Base-by-base conservation (phyloP, 1,140 invertebrate genomes). In the Ptiloglossa arizonensis region DNA sequence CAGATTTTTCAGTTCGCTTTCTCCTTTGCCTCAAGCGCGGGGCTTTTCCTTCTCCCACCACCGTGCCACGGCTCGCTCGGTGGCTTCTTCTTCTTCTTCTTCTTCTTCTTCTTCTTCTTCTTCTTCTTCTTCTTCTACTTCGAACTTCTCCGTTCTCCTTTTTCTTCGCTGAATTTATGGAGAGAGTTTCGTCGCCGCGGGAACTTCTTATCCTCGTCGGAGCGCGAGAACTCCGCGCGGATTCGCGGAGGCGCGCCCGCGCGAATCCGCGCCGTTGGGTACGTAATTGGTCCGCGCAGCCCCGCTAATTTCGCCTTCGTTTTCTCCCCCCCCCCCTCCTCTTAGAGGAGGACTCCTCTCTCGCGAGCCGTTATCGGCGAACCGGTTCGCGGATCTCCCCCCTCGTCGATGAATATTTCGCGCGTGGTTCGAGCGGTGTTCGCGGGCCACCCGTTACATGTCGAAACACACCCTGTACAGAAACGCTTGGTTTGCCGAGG, bases 381-480 rank as follows among this genome's bases (percentile, higher is more conserved):
- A n/a, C n/a, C n/a, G n/a, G n/a, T n/a, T n/a, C n/a, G n/a, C n/a
- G n/a, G n/a, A n/a, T n/a, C n/a, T n/a, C n/a, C n/a, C n/a, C n/a
- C 19, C 19, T 19, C 15, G 5, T 48, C 46, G 46, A 48, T 48
- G 5, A 5, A 19, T 1, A 32, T 35, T n/a, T n/a, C 2, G 2
- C 17, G 5, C 8, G 15, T 6, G 15, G n/a, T n/a, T 13, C 32
- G n/a, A n/a, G n/a, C 52, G 2, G 46, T 52, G 50, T 44, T 63
- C 75, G 8, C 5, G 68, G 56, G 85, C 85, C 89, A 91, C 88
- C 90, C 91, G 90, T 91, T 91, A 90, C 86, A 88, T 89, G 80
- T 86, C 83, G 88, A 89, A 91, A 90, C 87, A 90, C 88, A 90
- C 88, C 87, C 89, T 88, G 86, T 89, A 89, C 82, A 91, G 89